A percentile compares a stretch with the other conserved stretches of the same genome.
These are phyloP conservation scores for Stomatorhinus walkeri DNA, from an alignment of 2,797 vertebrate species.

Conservation along the genomic window DNA sequence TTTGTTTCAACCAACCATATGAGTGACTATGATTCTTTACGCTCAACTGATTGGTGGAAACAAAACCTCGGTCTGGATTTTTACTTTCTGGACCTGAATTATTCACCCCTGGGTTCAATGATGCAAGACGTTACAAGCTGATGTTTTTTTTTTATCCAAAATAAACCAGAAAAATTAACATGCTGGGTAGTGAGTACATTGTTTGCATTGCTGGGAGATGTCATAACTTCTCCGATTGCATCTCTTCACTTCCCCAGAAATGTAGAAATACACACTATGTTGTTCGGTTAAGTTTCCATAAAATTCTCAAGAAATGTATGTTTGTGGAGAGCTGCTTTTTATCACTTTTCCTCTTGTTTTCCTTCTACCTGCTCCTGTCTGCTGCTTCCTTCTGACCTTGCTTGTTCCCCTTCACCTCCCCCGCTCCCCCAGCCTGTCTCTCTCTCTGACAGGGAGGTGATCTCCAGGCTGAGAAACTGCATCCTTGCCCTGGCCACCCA, in stretches of 20 bases:
- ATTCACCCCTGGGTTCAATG: neutral
- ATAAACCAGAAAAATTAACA: neutral
- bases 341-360: neutral
- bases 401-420: neutral
- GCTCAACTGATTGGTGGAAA: neutral
- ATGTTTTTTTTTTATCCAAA: neutral
- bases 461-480: conserved; percentile 91
- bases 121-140: neutral
- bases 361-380: neutral
- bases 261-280: neutral
- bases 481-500: conserved; percentile 75
- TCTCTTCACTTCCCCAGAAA: neutral
- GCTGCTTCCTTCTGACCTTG: neutral
- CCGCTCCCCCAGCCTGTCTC: conserved; percentile 65
- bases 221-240: neutral
- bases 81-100: neutral
- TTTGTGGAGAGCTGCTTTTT: neutral
- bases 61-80: neutral
- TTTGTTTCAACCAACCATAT: neutral
- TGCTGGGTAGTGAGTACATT: neutral
- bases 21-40: neutral
- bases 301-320: neutral
- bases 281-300: neutral
- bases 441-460: conserved; percentile 84
- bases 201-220: neutral